Evolutionary conservation across 2,797 vertebrate species (phyloP), one percentile per base, ranked within the genome.

Genomic region (Parauchenoglanis ngamensis): DNA sequence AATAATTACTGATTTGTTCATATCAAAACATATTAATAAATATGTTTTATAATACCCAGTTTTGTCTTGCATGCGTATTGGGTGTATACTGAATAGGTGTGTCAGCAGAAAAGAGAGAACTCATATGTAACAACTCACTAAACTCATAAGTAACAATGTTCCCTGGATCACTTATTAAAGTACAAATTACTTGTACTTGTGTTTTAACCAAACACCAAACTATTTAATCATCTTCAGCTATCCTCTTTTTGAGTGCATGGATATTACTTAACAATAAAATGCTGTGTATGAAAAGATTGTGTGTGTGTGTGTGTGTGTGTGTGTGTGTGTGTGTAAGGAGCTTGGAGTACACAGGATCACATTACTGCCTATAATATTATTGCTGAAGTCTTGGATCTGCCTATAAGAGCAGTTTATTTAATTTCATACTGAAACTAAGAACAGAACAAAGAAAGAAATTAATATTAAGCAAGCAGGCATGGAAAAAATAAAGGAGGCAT

Each of bases 301-400:
- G 73, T 67, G 73, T 28, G 31, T 31, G 31, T 31, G 31, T 31
- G 31, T 31, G 31, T 31, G 31, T 31, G 31, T 31, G 31, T 31
- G 31, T 31, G 31, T 31, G 31, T 28, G 56, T 54, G 75, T 15
- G 75, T 6, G 54, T 77, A 13, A 52, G 10, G 6, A 15, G 35
- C n/a, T 76, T 35, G 46, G n/a, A 78, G 54, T 54, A 61, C 54
- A 63, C 46, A 35, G 28, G 28, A 68, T 17, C 28, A 80, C 86
- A 83, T 79, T 8, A 1, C 63, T 49, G 72, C 79, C 12, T 77
- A 31, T 56, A 83, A 83, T 85, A n/a, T 78, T 49, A 61, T 7
- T 25, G 57, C 57, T 61, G 57, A 23, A 23, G 65, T 78, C 79
- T 72, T 85, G 57, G 61, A n/a, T 31, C 52, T 56, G 44, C 8